These are phyloP conservation scores for Orchestia grillus DNA, from an alignment of 1,140 invertebrate species.

Conservation along the genomic window DNA sequence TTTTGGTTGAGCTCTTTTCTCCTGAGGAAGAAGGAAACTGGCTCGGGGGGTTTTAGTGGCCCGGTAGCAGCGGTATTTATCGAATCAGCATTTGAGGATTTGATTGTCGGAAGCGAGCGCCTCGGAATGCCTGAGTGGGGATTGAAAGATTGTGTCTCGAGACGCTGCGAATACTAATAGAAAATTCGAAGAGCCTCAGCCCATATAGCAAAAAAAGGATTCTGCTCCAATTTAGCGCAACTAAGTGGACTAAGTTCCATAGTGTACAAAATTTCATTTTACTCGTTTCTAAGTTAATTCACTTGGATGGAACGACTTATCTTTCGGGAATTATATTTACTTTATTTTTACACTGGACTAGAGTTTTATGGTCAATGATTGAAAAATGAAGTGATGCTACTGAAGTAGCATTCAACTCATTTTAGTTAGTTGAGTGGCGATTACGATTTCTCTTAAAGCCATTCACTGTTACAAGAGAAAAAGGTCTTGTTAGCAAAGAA, in stretches of 20 bases:
- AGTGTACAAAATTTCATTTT: background rate
- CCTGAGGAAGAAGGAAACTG: background rate
- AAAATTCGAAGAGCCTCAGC: background rate
- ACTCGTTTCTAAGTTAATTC: background rate
- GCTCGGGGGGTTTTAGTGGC: background rate
- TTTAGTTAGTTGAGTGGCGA: too few species aligned
- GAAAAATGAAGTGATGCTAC: too few species aligned
- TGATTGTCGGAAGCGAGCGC: background rate
- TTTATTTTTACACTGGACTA: too few species aligned
- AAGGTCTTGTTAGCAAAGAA: too few species aligned
- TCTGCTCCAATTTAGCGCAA: background rate
- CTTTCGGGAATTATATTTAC: too few species aligned
- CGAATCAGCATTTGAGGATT: constrained; percentile 44
- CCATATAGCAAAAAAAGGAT: background rate
- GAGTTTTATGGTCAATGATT: too few species aligned
- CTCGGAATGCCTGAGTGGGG: constrained; percentile 20
- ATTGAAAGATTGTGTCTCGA: background rate
- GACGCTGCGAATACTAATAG: background rate
- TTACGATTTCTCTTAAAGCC: too few species aligned
- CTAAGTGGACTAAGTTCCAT: background rate
- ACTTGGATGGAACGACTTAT: too few species aligned
- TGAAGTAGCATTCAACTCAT: too few species aligned
- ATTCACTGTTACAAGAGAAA: too few species aligned
- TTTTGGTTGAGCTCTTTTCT: background rate
- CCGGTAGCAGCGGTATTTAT: background rate